A percentile compares a stretch with the other conserved stretches of the same genome.
Conservation (phyloP, 2,797 vertebrate species). For the Denticeps clupeoides region DNA sequence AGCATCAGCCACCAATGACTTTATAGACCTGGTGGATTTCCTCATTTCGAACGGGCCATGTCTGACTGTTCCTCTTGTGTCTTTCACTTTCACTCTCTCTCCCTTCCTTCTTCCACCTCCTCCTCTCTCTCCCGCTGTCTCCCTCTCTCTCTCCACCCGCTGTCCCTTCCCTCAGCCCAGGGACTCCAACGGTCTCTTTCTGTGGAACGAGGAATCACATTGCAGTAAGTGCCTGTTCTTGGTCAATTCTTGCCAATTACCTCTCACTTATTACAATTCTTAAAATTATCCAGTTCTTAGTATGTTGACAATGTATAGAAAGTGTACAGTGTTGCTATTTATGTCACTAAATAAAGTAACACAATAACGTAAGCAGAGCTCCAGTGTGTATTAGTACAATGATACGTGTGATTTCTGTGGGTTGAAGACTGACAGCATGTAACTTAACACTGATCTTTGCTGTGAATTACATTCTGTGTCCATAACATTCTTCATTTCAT, state of each 20-base stretch:
- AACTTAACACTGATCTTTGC: no score
- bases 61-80: conserved; percentile 9
- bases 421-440: no score
- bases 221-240: conserved; percentile 34
- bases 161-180: conserved; percentile 34
- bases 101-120: background rate
- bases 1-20: conserved; percentile 32
- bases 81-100: conserved; percentile 11
- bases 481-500: no score
- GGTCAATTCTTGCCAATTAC: background rate
- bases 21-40: conserved; percentile 10
- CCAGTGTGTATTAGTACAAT: no score
- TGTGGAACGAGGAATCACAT: conserved; percentile 48
- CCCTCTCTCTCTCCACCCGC: background rate
- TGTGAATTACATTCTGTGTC: no score
- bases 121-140: conserved; percentile 6
- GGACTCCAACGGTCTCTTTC: conserved; percentile 47
- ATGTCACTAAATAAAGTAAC: no score
- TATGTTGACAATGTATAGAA: no score
- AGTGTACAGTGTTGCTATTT: no score
- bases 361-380: no score
- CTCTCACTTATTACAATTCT: no score
- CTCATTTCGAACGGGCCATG: conserved; percentile 6
- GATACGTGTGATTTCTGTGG: no score
- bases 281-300: no score